Evolutionary conservation across 2,113 vertebrate genomes (phyloP).

Genomic region (Trochalopteron elliotii): DNA sequence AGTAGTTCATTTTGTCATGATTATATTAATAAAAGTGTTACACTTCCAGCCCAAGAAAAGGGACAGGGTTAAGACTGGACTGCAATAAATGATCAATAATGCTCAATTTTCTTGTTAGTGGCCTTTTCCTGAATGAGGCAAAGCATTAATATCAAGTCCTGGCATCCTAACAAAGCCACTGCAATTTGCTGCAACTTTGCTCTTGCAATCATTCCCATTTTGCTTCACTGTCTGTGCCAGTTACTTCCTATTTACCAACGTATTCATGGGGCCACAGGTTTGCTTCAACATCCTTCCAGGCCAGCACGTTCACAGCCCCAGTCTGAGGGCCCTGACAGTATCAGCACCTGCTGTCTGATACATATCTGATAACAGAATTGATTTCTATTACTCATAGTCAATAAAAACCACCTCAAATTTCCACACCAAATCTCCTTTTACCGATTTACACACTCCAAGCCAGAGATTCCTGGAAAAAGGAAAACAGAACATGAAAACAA

Average conservation of each 20-base stretch:
- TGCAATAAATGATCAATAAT: neutral
- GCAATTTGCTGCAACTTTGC: neutral
- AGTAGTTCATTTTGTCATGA: neutral
- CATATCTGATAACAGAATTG: neutral
- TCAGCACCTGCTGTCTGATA: neutral
- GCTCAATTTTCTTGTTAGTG: neutral
- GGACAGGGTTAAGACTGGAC: neutral
- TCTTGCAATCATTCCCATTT: neutral
- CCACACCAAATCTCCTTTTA: neutral
- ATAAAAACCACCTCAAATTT: neutral
- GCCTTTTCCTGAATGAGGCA: neutral
- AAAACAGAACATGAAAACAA: neutral
- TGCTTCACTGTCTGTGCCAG: neutral
- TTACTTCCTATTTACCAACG: neutral
- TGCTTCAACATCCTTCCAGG: neutral
- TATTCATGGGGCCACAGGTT: neutral
- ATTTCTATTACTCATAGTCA: neutral
- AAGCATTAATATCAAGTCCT: neutral
- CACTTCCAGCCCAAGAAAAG: neutral
- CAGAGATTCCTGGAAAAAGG: neutral
- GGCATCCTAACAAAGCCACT: neutral
- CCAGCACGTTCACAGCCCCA: neutral
- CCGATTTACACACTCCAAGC: accelerated
- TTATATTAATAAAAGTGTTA: neutral
- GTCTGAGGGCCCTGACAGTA: neutral